phyloP scores from a whole-genome alignment of 2,888 invertebrate genomes.

The Sisyra nigra region DNA sequence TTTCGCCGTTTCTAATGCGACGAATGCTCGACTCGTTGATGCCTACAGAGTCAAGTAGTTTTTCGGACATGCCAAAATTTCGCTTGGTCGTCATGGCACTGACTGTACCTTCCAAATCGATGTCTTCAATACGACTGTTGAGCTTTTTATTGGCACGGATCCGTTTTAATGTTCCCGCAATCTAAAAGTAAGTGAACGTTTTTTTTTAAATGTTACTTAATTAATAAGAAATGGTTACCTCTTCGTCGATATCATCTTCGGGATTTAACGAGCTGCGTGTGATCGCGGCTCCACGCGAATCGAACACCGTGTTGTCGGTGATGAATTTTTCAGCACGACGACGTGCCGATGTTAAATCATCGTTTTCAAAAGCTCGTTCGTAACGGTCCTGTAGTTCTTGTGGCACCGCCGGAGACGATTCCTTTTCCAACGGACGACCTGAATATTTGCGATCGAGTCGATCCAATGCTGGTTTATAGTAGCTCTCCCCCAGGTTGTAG shows the following conservation, averaged over 20 bases:
- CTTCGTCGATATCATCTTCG: slow-evolving; percentile 30
- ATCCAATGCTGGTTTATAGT: slow-evolving; percentile 63
- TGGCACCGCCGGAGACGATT: slow-evolving; percentile 15
- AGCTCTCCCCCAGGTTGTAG: slow-evolving; percentile 70
- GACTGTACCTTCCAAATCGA: slow-evolving; percentile 43
- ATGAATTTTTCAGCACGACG: slow-evolving; percentile 31
- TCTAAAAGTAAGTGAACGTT: slow-evolving; percentile 25
- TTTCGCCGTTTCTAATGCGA: slow-evolving; percentile 13
- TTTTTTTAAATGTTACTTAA: slow-evolving; percentile 10
- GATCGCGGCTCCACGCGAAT: slow-evolving; percentile 40
- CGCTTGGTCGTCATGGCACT: slow-evolving; percentile 38
- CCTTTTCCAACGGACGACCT: slow-evolving; percentile 27
- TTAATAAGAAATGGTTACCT: too few species aligned
- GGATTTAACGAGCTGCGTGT: slow-evolving; percentile 28
- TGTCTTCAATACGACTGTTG: slow-evolving; percentile 37
- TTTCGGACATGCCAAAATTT: slow-evolving; percentile 40
- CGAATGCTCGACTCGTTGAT: slow-evolving; percentile 28
- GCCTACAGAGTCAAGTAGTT: slow-evolving; percentile 46
- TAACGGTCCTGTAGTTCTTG: slow-evolving; percentile 25
- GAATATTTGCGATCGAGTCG: slow-evolving; percentile 55
- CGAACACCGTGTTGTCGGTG: slow-evolving; percentile 41
- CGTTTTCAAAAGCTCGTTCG: slow-evolving; percentile 32
- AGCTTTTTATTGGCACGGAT: slow-evolving; percentile 43
- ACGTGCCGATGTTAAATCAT: slow-evolving; percentile 31
- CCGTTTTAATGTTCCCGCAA: slow-evolving; percentile 39